Evolutionary conservation across 2,113 vertebrate species (phyloP).

Genomic region (Sceloporus tristichus): DNA sequence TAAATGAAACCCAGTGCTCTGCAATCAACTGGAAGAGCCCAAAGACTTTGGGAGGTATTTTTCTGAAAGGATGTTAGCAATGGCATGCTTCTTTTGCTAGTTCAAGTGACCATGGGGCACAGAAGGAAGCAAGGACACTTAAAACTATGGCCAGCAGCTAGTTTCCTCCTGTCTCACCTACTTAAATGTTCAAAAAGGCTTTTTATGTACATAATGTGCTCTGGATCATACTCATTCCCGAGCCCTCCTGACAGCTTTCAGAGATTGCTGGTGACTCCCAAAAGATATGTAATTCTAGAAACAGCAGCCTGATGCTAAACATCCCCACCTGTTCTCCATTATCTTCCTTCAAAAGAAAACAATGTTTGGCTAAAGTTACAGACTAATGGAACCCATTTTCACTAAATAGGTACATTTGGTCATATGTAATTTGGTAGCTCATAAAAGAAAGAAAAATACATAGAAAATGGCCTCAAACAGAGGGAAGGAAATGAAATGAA

Average conservation of each 20-base stretch:
- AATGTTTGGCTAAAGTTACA: constrained; percentile 76
- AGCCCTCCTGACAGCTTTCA: constrained; percentile 76
- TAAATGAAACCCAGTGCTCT: constrained; percentile 51
- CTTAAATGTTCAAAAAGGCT: constrained; percentile 73
- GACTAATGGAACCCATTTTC: constrained; percentile 80
- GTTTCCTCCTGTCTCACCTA: constrained; percentile 73
- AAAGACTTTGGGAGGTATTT: constrained; percentile 57
- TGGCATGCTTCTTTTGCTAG: constrained; percentile 66
- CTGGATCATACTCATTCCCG: constrained; percentile 69
- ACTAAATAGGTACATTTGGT: constrained; percentile 78
- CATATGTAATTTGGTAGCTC: constrained; percentile 77
- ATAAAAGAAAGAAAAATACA: constrained; percentile 65
- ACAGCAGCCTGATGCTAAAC: constrained; percentile 78
- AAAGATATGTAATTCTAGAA: constrained; percentile 80
- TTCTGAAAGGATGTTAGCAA: constrained; percentile 71
- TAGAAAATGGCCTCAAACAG: constrained; percentile 64
- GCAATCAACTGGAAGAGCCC: constrained; percentile 60
- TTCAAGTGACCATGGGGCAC: constrained; percentile 70
- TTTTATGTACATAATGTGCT: constrained; percentile 73
- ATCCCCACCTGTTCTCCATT: constrained; percentile 78
- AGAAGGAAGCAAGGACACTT: constrained; percentile 70
- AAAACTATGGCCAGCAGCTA: constrained; percentile 56
- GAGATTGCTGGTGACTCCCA: constrained; percentile 73
- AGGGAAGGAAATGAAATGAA: constrained; percentile 61
- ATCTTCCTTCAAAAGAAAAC: constrained; percentile 79